Percentiles rank a stretch among this genome's conserved stretches.
Evolutionary conservation across 2,888 invertebrate genomes (phyloP).

Genomic region (Drosophila testacea): DNA sequence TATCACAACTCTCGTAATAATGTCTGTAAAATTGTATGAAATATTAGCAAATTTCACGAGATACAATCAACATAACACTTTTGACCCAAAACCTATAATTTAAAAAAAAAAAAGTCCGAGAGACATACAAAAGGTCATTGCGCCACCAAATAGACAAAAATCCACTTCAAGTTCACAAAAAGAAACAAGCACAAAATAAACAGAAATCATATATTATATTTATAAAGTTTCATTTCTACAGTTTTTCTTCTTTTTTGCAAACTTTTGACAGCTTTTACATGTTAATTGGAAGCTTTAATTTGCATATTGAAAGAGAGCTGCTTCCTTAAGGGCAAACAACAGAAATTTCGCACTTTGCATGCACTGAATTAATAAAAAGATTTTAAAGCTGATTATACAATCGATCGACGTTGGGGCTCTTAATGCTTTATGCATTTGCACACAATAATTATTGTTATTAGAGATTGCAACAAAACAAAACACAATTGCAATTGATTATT

Average conservation of each 20-base stretch:
- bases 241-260: slow-evolving; percentile 12
- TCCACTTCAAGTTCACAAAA: slow-evolving; percentile 31
- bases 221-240: neutral
- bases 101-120: slow-evolving; percentile 18
- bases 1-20: neutral
- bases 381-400: slow-evolving; percentile 41
- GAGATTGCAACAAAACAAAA: slow-evolving; percentile 36
- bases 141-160: slow-evolving; percentile 52
- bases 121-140: slow-evolving; percentile 56
- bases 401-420: slow-evolving; percentile 22
- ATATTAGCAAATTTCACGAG: slow-evolving; percentile 8
- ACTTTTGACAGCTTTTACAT: slow-evolving; percentile 33
- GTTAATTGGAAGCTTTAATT: slow-evolving; percentile 33
- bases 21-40: neutral
- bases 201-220: slow-evolving; percentile 28
- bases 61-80: slow-evolving; percentile 14
- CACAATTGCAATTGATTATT: slow-evolving; percentile 61
- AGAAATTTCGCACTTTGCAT: slow-evolving; percentile 35
- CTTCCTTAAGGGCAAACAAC: slow-evolving; percentile 30
- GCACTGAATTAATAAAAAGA: slow-evolving; percentile 22
- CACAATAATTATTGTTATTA: slow-evolving; percentile 63
- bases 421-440: slow-evolving; percentile 47
- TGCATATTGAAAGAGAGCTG: slow-evolving; percentile 42
- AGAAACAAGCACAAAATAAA: slow-evolving; percentile 19
- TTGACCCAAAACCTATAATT: slow-evolving; percentile 56